Percentiles rank a stretch among this genome's conserved stretches.
Evolutionary conservation across 2,797 vertebrate species (phyloP).

Genomic region (Apogon talboti): DNA sequence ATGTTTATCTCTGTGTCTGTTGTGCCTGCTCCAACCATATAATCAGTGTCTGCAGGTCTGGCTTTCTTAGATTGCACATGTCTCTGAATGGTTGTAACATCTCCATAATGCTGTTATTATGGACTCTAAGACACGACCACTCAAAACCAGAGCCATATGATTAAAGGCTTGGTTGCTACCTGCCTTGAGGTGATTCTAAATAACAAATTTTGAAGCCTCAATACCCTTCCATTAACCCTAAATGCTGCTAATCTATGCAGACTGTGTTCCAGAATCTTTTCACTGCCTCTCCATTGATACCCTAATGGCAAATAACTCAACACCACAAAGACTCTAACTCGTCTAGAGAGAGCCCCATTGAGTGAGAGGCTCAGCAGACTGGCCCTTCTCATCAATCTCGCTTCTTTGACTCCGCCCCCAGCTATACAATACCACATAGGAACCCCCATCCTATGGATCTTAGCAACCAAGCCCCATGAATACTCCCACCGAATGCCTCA

Average conservation of each 20-base stretch:
- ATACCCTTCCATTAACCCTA: conserved; percentile 28
- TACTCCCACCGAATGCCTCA: conserved; percentile 45
- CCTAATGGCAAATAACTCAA: conserved; percentile 79
- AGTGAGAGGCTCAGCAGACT: conserved; percentile 62
- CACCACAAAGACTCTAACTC: conserved; percentile 79
- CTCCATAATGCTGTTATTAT: conserved; percentile 38
- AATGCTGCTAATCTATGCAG: conserved; percentile 61
- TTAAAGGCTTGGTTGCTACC: conserved; percentile 22
- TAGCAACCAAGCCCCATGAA: conserved; percentile 78
- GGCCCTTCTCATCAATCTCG: conserved; percentile 80
- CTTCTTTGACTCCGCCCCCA: conserved; percentile 59
- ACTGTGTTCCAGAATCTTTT: conserved; percentile 62
- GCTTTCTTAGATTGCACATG: conserved; percentile 47
- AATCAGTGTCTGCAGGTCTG: conserved; percentile 69
- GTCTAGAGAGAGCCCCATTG: conserved; percentile 70
- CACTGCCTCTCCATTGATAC: conserved; percentile 66
- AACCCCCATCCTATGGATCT: conserved; percentile 67
- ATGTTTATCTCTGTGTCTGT: conserved; percentile 71
- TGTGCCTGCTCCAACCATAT: conserved; percentile 56
- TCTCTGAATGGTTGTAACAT: conserved; percentile 51
- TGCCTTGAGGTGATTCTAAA: conserved; percentile 36
- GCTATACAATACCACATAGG: conserved; percentile 71
- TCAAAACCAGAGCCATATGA: conserved; percentile 22
- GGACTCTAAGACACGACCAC: conserved; percentile 1
- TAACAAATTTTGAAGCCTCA: conserved; percentile 22